These are phyloP conservation scores for Ptilonorhynchus violaceus DNA, from an alignment of 2,113 vertebrate species.

Conservation along the genomic window DNA sequence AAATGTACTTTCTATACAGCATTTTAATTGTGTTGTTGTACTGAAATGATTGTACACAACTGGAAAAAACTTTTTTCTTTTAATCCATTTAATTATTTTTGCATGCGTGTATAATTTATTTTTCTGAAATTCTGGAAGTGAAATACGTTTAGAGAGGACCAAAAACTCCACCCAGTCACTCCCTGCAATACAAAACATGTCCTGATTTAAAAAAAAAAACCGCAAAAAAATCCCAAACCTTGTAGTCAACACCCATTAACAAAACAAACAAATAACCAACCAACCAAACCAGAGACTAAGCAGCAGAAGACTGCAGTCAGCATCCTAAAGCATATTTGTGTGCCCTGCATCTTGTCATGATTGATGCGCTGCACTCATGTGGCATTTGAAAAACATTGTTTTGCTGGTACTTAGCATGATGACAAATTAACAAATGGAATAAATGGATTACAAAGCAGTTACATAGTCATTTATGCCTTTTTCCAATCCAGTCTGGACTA, in stretches of 20 bases:
- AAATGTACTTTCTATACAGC: not conserved
- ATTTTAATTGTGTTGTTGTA: not conserved
- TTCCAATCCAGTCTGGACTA: not conserved
- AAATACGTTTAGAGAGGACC: not conserved
- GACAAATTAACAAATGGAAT: constrained; percentile 52
- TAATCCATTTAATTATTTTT: not conserved
- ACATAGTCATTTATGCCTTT: constrained; percentile 28
- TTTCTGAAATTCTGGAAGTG: not conserved
- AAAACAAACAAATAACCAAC: not conserved
- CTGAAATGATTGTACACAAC: not conserved
- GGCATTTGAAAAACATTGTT: constrained; percentile 31
- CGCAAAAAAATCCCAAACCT: not conserved
- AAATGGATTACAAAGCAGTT: constrained; percentile 33
- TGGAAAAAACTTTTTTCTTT: not conserved
- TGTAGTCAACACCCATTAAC: not conserved
- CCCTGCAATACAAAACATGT: not conserved
- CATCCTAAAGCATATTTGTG: not conserved
- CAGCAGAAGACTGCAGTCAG: not conserved
- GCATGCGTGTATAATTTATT: not conserved
- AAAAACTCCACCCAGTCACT: not conserved
- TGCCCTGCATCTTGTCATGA: not conserved
- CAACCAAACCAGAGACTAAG: not conserved
- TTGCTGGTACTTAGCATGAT: constrained; percentile 22
- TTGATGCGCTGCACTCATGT: not conserved
- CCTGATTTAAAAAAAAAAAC: not conserved